phyloP scores from a whole-genome alignment of 2,888 invertebrate genomes.

The Stomorhina lunata region DNA sequence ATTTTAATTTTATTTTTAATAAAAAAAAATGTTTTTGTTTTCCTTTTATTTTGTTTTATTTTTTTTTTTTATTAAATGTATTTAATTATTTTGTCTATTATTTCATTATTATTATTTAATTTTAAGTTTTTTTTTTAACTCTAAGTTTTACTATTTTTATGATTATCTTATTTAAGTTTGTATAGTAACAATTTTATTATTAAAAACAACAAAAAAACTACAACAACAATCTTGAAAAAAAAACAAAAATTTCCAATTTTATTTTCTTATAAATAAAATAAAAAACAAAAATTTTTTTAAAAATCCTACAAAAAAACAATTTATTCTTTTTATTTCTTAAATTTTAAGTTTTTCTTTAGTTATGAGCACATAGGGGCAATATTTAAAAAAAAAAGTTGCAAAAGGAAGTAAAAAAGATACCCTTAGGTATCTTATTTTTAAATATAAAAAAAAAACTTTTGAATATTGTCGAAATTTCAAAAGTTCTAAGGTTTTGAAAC shows the following conservation, averaged over 20 bases:
- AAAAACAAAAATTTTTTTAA: constrained; percentile 53
- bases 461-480: too few species aligned
- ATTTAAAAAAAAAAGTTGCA: too few species aligned
- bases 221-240: constrained; percentile 3
- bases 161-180: constrained; percentile 53
- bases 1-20: constrained; percentile 45
- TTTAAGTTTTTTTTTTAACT: constrained; percentile 47
- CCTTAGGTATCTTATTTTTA: too few species aligned
- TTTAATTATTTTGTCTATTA: constrained; percentile 49
- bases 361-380: too few species aligned
- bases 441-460: neutral
- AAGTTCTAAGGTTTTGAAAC: neutral
- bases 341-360: neutral
- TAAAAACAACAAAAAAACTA: constrained; percentile 33
- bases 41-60: constrained; percentile 66
- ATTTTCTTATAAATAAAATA: constrained; percentile 63
- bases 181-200: constrained; percentile 62
- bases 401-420: too few species aligned
- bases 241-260: constrained; percentile 53
- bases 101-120: constrained; percentile 63
- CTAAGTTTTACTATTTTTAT: constrained; percentile 52
- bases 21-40: constrained; percentile 52
- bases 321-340: constrained; percentile 26
- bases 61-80: constrained; percentile 63
- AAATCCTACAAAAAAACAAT: constrained; percentile 64